Evolutionary conservation across 2,113 vertebrate genomes (phyloP), one percentile per base, ranked within the genome.

Genomic region (Semnornis frantzii): DNA sequence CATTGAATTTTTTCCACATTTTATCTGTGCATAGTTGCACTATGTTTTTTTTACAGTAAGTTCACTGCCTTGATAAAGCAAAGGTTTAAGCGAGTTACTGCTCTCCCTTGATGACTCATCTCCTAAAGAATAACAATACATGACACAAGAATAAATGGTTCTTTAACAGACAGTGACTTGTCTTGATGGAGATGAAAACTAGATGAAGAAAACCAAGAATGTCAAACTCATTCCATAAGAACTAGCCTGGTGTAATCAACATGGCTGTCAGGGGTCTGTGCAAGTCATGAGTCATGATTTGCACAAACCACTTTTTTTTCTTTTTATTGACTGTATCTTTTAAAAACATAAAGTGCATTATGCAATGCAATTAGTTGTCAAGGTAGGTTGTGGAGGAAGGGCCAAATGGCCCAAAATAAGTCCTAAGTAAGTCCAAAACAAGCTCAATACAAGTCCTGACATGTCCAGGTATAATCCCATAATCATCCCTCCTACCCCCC

Each of bases 101-200:
- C 31, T 84, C 24, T 89, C 24, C 24, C 39, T 82, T 82, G 28
- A 69, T 92, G 85, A 92, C 71, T 94, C 77, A 79, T 79, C 50
- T 89, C 24, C 25, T 77, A 66, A 92, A 72, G 65, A 93, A 50
- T 64, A 85, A 85, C 7, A 12, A 84, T 93, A 82, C 28, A 86
- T 86, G 62, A 85, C 64, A 64, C 37, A 62, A 69, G 34, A 92
- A 71, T 92, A 73, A 89, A 91, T 92, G 71, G 59, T 31, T 74
- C 50, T 57, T 73, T 74, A 63, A 71, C 19, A 89, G 78, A 59
- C 59, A 78, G 28, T 90, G 78, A 82, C 76, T 86, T 55, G 65
- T 78, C 76, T 89, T 94, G 85, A 68, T 89, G 54, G 77, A 87
- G 34, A 31, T 84, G 77, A 87, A 87, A 90, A 79, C 57, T 69